These are phyloP conservation scores for Anoura caudifer DNA, from an alignment of 2,113 vertebrate species.

Conservation along the genomic window DNA sequence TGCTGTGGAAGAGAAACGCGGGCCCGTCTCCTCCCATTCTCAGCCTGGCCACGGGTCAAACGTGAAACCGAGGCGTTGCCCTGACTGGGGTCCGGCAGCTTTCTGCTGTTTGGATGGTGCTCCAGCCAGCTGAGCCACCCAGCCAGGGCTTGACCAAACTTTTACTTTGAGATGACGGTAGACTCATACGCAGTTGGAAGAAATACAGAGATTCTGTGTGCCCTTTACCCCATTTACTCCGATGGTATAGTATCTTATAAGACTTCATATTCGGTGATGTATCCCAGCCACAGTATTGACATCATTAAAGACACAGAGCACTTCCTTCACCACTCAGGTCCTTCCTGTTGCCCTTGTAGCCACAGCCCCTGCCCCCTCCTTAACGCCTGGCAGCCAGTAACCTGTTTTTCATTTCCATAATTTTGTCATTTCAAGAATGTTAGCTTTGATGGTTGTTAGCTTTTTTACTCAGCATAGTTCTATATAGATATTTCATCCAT, in stretches of 20 bases:
- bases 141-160: not conserved
- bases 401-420: not conserved
- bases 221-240: not conserved
- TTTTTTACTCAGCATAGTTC: not conserved
- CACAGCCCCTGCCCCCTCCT: not conserved
- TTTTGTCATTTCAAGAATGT: not conserved
- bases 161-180: not conserved
- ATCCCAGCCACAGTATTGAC: not conserved
- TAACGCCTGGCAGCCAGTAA: not conserved
- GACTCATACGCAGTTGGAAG: not conserved
- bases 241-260: not conserved
- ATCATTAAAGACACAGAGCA: not conserved
- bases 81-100: no score
- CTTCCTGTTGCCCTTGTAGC: not conserved
- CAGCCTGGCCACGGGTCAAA: no score
- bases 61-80: no score
- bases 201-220: not conserved
- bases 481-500: not conserved
- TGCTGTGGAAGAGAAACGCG: no score
- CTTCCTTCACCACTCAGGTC: not conserved
- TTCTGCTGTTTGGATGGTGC: no score
- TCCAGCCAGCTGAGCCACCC: no score
- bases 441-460: not conserved
- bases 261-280: not conserved
- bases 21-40: no score